These are phyloP conservation scores for Thera britannica DNA, from an alignment of 2,888 invertebrate genomes.

Conservation along the genomic window DNA sequence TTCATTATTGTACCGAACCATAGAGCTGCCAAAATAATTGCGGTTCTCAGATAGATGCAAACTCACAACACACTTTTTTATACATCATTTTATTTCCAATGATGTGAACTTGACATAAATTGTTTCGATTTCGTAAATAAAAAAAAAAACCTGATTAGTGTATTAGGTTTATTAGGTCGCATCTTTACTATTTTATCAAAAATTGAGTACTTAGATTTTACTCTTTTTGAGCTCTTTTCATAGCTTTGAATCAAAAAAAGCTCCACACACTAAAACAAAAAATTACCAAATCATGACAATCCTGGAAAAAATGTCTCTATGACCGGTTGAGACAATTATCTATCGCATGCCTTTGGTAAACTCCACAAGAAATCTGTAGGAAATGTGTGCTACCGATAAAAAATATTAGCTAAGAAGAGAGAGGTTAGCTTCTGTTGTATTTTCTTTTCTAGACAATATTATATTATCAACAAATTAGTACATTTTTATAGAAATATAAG, in stretches of 20 bases:
- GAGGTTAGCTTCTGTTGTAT: not conserved
- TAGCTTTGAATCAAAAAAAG: too few relatives aligned
- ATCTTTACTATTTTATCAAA: too few relatives aligned
- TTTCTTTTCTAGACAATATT: not conserved
- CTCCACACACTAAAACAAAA: too few relatives aligned
- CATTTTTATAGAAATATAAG: too few relatives aligned
- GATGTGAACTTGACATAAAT: too few relatives aligned
- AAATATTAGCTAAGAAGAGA: conserved; percentile 17
- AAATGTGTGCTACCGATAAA: conserved; percentile 27
- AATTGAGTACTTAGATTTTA: too few relatives aligned
- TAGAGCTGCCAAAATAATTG: conserved; percentile 8
- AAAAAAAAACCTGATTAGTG: too few relatives aligned
- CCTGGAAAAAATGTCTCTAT: conserved; percentile 1
- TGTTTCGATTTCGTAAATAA: too few relatives aligned
- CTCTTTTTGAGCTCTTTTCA: too few relatives aligned
- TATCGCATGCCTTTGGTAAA: conserved; percentile 2
- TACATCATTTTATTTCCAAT: too few relatives aligned
- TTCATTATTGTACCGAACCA: conserved; percentile 31
- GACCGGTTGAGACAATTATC: not conserved
- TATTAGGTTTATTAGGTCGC: too few relatives aligned
- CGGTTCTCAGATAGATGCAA: conserved; percentile 16
- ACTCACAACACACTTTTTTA: not conserved
- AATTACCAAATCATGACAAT: not conserved
- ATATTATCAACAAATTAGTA: too few relatives aligned
- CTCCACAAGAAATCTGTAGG: conserved; percentile 23